Conservation (phyloP, 2,797 vertebrate species). For the Gallirallus australis region DNA sequence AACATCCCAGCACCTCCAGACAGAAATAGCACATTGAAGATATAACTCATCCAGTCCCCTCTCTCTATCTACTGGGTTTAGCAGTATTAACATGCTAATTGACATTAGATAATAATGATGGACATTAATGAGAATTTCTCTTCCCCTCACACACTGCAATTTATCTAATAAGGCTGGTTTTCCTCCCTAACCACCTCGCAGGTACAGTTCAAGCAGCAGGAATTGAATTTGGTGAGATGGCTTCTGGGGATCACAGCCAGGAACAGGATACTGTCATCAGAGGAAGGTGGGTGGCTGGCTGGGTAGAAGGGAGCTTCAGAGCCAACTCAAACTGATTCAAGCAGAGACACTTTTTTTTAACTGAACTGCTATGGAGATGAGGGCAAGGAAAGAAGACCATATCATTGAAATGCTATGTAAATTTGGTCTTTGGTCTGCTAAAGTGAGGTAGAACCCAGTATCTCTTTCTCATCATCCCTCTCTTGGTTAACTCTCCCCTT, state of each 20-base stretch:
- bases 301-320: not conserved
- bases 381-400: not conserved
- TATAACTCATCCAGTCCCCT: not conserved
- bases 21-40: conserved; percentile 12
- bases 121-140: conserved; percentile 24
- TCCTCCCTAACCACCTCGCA: not conserved
- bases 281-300: not conserved
- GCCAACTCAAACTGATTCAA: not conserved
- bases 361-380: not conserved
- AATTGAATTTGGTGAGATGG: not conserved
- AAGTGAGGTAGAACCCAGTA: not conserved
- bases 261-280: not conserved
- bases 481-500: not conserved
- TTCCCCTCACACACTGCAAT: not conserved
- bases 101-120: not conserved
- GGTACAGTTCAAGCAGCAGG: conserved; percentile 5
- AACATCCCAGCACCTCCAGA: conserved; percentile 54
- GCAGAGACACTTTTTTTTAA: not conserved
- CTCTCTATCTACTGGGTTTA: not conserved
- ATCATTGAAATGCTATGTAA: not conserved
- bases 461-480: not conserved
- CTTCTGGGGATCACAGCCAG: not conserved
- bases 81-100: conserved; percentile 38
- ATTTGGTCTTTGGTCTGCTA: not conserved
- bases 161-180: not conserved